Percentiles rank a stretch among this genome's conserved stretches.
Evolutionary conservation across 2,113 vertebrate genomes (phyloP).

Genomic region (Salvator merianae): DNA sequence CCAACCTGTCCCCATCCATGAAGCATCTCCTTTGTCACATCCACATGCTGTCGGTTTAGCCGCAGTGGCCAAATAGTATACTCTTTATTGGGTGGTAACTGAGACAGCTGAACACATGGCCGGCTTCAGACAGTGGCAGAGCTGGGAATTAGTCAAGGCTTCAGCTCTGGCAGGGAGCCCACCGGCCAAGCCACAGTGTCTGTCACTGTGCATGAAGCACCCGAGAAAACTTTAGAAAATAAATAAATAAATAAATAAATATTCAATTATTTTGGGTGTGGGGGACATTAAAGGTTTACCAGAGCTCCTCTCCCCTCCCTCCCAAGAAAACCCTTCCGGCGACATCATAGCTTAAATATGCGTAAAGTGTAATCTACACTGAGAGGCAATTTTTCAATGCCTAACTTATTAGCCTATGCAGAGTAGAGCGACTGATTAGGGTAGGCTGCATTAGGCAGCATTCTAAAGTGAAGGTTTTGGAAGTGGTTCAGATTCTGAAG

Average conservation of each 20-base stretch:
- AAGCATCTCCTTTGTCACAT: conserved; percentile 34
- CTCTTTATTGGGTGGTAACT: conserved; percentile 22
- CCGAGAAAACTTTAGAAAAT: neutral
- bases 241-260: too few relatives aligned
- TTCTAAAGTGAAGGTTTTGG: conserved; percentile 32
- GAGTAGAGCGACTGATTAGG: neutral
- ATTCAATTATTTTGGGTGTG: neutral
- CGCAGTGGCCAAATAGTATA: conserved; percentile 29
- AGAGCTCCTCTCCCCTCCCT: neutral
- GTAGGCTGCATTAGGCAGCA: neutral
- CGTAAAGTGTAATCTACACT: neutral
- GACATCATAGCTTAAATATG: neutral
- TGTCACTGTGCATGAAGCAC: neutral
- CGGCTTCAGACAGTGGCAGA: neutral
- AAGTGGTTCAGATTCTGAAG: conserved; percentile 24
- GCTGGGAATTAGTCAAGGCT: neutral
- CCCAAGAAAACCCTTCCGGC: neutral
- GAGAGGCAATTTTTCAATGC: conserved; percentile 9
- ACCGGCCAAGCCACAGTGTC: neutral
- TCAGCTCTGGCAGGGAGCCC: neutral
- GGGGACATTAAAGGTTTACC: too few relatives aligned
- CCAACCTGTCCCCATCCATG: conserved; percentile 42
- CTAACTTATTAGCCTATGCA: neutral
- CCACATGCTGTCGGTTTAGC: conserved; percentile 25
- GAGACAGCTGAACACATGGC: conserved; percentile 12